Evolutionary conservation across 1,140 invertebrate genomes (phyloP).

Genomic region (Radopholus similis): DNA sequence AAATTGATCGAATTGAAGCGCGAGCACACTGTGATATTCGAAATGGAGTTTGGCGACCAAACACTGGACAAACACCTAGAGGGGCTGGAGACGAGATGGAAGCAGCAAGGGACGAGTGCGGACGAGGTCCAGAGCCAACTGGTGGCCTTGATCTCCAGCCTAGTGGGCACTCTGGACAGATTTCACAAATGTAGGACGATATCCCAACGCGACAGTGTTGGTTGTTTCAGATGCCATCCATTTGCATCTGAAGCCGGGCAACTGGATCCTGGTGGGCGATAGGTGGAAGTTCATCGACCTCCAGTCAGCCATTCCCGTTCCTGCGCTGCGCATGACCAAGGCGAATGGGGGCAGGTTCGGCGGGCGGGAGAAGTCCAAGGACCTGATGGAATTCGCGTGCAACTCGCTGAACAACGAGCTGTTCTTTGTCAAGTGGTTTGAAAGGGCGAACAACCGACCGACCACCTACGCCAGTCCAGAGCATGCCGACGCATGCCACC

Average conservation of each 20-base stretch:
- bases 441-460: not conserved
- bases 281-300: not conserved
- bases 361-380: not conserved
- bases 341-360: no score
- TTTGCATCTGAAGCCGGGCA: conserved; percentile 1
- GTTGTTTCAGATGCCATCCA: not conserved
- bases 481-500: no score
- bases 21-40: not conserved
- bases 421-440: not conserved
- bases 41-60: not conserved
- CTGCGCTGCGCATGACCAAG: not conserved
- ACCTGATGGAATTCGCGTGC: not conserved
- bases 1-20: not conserved
- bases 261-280: not conserved
- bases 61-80: not conserved
- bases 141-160: not conserved
- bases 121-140: not conserved
- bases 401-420: not conserved
- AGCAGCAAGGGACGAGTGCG: not conserved
- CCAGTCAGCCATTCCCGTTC: not conserved
- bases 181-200: not conserved
- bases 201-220: no score
- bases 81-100: not conserved
- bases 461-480: not conserved
- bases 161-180: not conserved